Conservation (phyloP, 1,140 invertebrate genomes). For the Hylaeus anthracinus region DNA sequence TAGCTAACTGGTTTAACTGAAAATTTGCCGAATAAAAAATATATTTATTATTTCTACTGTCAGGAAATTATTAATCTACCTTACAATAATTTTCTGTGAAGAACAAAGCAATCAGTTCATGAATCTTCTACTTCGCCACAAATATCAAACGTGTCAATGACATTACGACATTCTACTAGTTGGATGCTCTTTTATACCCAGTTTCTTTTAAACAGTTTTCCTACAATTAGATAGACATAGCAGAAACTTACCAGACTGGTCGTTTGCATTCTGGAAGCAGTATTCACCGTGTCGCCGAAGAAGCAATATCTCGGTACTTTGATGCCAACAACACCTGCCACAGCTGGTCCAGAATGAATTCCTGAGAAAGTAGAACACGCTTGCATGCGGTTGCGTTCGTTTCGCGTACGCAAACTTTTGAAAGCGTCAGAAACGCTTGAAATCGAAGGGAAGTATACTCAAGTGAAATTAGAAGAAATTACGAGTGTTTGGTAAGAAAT, state of each 20-base stretch:
- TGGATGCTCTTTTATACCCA: neutral
- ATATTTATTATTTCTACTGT: no score
- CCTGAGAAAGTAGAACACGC: constrained; percentile 73
- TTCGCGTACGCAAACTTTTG: no score
- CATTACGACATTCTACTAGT: no score
- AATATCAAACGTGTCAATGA: no score
- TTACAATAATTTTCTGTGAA: no score
- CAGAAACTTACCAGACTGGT: constrained; percentile 83
- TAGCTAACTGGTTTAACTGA: no score
- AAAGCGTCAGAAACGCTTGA: no score
- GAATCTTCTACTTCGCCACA: neutral
- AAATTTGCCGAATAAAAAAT: no score
- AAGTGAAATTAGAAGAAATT: no score
- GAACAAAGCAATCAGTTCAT: no score
- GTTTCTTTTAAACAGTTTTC: neutral
- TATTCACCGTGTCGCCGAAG: constrained; percentile 94
- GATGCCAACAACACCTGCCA: constrained; percentile 90
- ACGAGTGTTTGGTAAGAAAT: neutral
- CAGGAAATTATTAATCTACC: no score
- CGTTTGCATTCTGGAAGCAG: constrained; percentile 92
- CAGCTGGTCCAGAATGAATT: constrained; percentile 88
- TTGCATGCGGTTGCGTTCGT: neutral
- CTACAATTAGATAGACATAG: neutral
- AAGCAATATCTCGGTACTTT: constrained; percentile 90
- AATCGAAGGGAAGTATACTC: no score